These are phyloP conservation scores for Sarcophaga subvicina DNA, from an alignment of 2,888 invertebrate species.

Conservation along the genomic window DNA sequence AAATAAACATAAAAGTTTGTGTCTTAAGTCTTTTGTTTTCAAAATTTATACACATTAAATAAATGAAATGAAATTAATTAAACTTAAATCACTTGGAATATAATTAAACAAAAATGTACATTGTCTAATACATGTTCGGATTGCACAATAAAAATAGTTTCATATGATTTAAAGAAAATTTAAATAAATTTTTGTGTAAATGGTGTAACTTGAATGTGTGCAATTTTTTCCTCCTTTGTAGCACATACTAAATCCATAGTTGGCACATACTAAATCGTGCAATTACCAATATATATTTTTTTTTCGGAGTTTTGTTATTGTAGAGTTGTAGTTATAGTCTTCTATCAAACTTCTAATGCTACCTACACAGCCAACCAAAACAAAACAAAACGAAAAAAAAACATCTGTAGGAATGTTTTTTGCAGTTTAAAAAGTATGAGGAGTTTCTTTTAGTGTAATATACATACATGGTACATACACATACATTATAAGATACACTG, in stretches of 20 bases:
- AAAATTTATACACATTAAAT: background rate
- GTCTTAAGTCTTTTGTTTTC: background rate
- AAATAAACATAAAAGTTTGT: background rate
- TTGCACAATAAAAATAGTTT: background rate
- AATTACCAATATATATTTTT: constrained; percentile 63
- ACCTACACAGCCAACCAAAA: constrained; percentile 57
- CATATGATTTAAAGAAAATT: background rate
- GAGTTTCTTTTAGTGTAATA: constrained; percentile 29
- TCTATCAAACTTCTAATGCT: constrained; percentile 68
- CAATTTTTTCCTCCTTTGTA: constrained; percentile 23
- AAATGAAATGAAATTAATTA: too few species aligned
- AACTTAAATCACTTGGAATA: too few species aligned
- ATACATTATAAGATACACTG: background rate
- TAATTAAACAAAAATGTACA: too few species aligned
- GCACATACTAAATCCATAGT: constrained; percentile 67
- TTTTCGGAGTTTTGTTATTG: background rate
- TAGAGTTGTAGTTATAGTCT: constrained; percentile 48
- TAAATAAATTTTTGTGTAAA: background rate
- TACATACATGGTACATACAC: background rate
- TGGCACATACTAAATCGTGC: constrained; percentile 69
- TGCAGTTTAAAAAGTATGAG: constrained; percentile 41
- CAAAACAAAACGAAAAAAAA: constrained; percentile 14
- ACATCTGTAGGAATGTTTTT: constrained; percentile 59
- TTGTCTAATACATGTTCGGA: background rate
- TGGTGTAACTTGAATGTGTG: background rate